A percentile compares a stretch with the other conserved stretches of the same genome.
phyloP scores from a whole-genome alignment of 2,797 vertebrate genomes.

The Paratrypauchen microcephalus region DNA sequence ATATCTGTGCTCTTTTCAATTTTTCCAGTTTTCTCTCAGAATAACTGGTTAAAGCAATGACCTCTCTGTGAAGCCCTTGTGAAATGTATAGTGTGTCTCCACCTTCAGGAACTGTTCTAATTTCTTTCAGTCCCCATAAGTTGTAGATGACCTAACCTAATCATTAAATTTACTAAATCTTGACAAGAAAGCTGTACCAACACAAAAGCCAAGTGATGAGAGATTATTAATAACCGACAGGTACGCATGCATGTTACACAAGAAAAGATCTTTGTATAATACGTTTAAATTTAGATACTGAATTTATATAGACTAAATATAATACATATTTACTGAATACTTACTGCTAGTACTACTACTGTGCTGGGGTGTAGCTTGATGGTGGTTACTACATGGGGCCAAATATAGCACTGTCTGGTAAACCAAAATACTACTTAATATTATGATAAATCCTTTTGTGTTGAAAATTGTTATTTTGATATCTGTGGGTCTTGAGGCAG shows the following conservation, averaged over 20 bases:
- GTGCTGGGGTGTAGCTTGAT: background rate
- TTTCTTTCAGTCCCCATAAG: background rate
- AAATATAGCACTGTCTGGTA: background rate
- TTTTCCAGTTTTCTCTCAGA: background rate
- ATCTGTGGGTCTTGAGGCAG: no score
- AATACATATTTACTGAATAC: background rate
- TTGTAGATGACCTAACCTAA: background rate
- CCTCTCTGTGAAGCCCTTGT: background rate
- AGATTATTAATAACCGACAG: no score
- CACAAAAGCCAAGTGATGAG: background rate
- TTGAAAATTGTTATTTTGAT: background rate
- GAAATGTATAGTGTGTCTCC: background rate
- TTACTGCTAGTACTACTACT: background rate
- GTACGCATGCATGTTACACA: no score
- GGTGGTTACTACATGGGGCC: background rate
- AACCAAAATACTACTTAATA: background rate
- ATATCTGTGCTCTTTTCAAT: background rate
- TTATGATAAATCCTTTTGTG: background rate
- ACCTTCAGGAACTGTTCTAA: background rate
- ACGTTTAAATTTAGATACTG: background rate
- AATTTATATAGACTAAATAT: background rate
- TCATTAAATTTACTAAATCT: background rate
- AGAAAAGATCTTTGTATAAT: background rate
- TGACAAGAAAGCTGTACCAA: background rate
- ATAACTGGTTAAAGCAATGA: background rate